Percentiles rank a stretch among this genome's conserved stretches.
These are phyloP conservation scores for Hemichromis elongatus DNA, from an alignment of 2,113 vertebrate species.

Conservation along the genomic window DNA sequence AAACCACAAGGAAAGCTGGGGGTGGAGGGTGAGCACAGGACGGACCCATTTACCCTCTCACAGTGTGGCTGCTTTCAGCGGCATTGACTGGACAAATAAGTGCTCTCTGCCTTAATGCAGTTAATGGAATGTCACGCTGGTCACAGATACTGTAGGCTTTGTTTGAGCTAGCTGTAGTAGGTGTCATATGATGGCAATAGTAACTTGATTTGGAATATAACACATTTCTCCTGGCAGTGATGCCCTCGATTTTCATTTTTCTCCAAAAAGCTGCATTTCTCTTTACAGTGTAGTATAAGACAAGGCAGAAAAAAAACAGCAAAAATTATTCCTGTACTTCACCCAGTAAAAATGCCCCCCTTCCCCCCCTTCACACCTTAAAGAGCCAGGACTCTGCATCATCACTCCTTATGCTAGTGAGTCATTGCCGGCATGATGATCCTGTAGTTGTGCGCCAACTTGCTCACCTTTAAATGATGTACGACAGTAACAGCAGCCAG, in stretches of 20 bases:
- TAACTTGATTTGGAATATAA: slow-evolving; percentile 22
- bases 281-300: not conserved
- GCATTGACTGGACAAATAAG: slow-evolving; percentile 59
- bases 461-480: slow-evolving; percentile 37
- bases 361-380: slow-evolving; percentile 27
- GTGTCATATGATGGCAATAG: slow-evolving; percentile 46
- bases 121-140: slow-evolving; percentile 58
- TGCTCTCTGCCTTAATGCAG: slow-evolving; percentile 42
- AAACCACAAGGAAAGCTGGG: slow-evolving; percentile 22
- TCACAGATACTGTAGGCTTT: slow-evolving; percentile 45
- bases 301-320: not conserved
- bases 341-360: slow-evolving; percentile 3
- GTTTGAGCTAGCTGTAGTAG: slow-evolving; percentile 24
- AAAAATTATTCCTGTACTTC: not conserved
- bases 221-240: not conserved
- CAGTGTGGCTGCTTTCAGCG: slow-evolving; percentile 53
- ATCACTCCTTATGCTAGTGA: slow-evolving; percentile 54
- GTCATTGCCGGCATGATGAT: slow-evolving; percentile 63
- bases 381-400: slow-evolving; percentile 43
- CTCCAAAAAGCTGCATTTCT: not conserved
- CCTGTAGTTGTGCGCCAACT: slow-evolving; percentile 45
- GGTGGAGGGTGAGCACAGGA: not conserved
- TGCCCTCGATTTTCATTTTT: not conserved
- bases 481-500: not conserved
- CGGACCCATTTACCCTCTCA: slow-evolving; percentile 18